Percentiles rank a stretch among this genome's conserved stretches.
phyloP scores from a whole-genome alignment of 2,113 vertebrate species.

The Oryzias curvinotus region DNA sequence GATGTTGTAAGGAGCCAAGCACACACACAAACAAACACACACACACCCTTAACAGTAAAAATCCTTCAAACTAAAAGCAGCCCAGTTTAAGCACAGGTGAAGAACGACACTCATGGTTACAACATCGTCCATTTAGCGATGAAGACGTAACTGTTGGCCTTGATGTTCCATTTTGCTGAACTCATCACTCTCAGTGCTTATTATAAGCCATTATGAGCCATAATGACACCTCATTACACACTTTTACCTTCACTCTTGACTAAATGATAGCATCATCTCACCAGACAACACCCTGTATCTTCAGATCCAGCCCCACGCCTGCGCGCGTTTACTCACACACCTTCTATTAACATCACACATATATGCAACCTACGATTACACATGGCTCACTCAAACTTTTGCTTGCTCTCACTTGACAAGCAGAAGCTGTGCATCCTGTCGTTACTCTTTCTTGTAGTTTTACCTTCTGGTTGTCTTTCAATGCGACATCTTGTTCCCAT shows the following conservation, averaged over 20 bases:
- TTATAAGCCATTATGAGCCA: conserved; percentile 52
- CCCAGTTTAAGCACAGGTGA: conserved; percentile 30
- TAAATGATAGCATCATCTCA: conserved; percentile 63
- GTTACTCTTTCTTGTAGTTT: conserved; percentile 7
- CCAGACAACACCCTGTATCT: conserved; percentile 59
- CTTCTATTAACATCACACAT: conserved; percentile 48
- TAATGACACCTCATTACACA: conserved; percentile 62
- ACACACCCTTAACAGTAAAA: background rate
- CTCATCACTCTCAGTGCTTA: conserved; percentile 49
- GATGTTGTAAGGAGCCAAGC: conserved; percentile 82
- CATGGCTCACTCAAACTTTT: conserved; percentile 25
- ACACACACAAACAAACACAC: conserved; percentile 9
- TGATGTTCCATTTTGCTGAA: conserved; percentile 59
- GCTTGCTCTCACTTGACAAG: conserved; percentile 27
- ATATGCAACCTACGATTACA: conserved; percentile 53
- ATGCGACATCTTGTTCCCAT: conserved; percentile 59
- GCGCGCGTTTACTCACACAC: conserved; percentile 38
- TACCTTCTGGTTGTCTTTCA: conserved; percentile 4
- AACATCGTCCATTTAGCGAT: conserved; percentile 34
- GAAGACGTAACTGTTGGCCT: conserved; percentile 14
- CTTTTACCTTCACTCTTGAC: conserved; percentile 47
- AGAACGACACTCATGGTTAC: conserved; percentile 46
- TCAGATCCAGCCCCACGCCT: conserved; percentile 11
- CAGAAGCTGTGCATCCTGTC: background rate
- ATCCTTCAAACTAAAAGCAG: conserved; percentile 3